phyloP scores from a whole-genome alignment of 2,113 vertebrate genomes.

The Oriolus oriolus region DNA sequence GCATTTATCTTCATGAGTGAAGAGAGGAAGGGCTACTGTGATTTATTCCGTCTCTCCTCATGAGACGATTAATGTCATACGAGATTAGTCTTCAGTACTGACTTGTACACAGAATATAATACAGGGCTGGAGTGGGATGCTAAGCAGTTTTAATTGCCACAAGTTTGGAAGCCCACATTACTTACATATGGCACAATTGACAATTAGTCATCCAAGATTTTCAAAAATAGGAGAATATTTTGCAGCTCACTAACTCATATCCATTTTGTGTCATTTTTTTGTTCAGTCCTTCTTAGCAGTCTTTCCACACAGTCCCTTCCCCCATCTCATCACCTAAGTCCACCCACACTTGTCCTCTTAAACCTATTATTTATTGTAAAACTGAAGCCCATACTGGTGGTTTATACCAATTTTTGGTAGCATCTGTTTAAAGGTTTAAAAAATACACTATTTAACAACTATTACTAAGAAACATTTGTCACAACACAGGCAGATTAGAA shows the following conservation, averaged over 20 bases:
- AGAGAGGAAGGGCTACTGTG: constrained; percentile 62
- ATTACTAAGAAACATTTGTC: not conserved
- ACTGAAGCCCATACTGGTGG: not conserved
- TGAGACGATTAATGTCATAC: constrained; percentile 61
- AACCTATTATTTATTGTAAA: not conserved
- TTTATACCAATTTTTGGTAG: not conserved
- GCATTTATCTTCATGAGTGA: constrained; percentile 67
- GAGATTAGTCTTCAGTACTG: constrained; percentile 45
- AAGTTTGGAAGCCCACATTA: constrained; percentile 25
- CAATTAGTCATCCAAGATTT: constrained; percentile 46
- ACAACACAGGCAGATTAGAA: not conserved
- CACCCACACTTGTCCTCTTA: not conserved
- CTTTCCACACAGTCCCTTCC: not conserved
- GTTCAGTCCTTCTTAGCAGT: not conserved
- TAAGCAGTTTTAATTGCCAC: constrained; percentile 24
- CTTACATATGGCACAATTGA: constrained; percentile 33
- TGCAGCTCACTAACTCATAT: not conserved
- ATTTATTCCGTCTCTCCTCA: constrained; percentile 46
- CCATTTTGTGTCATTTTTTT: not conserved
- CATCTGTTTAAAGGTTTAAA: constrained; percentile 5
- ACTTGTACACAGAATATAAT: constrained; percentile 29
- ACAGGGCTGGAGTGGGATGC: constrained; percentile 23
- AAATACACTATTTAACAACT: not conserved
- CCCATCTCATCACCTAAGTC: not conserved
- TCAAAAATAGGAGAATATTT: constrained; percentile 36